Evolutionary conservation across 2,113 vertebrate species (phyloP).

Genomic region (Cyprinodon tularosa): DNA sequence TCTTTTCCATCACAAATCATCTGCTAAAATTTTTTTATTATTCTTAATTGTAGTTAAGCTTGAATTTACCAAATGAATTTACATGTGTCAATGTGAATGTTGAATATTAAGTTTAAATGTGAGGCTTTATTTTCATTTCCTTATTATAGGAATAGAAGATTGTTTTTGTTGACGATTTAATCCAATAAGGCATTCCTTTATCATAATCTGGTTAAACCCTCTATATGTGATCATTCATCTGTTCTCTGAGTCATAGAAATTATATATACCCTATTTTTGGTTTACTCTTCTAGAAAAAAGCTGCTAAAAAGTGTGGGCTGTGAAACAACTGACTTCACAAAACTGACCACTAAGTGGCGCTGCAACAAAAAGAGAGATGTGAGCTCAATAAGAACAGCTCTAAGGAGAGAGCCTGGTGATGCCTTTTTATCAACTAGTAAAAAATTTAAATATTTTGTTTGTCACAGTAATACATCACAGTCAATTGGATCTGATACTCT

Average conservation of each 20-base stretch:
- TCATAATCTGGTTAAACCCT: neutral
- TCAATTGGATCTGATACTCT: neutral
- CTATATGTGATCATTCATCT: neutral
- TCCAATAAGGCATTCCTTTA: no score
- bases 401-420: slow-evolving; percentile 5
- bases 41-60: neutral
- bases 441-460: neutral
- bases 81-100: neutral
- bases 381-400: neutral
- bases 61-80: neutral
- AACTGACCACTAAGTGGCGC: slow-evolving; percentile 45
- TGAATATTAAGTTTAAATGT: neutral
- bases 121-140: no score
- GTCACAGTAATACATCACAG: neutral
- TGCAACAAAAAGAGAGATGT: slow-evolving; percentile 25
- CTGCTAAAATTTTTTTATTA: neutral
- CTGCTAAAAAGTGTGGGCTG: slow-evolving; percentile 14
- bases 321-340: slow-evolving; percentile 18
- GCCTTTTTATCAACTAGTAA: neutral
- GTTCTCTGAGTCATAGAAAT: neutral
- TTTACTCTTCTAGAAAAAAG: slow-evolving; percentile 38
- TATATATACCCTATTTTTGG: neutral
- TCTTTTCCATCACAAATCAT: neutral
- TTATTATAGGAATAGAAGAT: no score
- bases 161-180: no score